phyloP scores from a whole-genome alignment of 2,888 invertebrate genomes.

The Thyatira batis region DNA sequence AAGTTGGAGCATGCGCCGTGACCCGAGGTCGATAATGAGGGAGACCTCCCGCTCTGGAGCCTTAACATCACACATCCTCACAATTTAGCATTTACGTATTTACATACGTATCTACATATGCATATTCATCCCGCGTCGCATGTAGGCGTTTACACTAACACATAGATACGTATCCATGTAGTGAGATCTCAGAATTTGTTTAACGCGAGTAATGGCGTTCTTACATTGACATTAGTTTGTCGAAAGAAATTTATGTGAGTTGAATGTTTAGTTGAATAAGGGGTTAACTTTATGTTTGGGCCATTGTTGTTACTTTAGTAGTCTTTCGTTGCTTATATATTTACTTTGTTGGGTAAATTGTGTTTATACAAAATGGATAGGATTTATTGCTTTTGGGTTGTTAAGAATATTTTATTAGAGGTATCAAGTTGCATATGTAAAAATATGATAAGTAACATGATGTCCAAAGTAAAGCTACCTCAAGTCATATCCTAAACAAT shows the following conservation, averaged over 20 bases:
- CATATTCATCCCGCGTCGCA: constrained; percentile 71
- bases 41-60: constrained; percentile 75
- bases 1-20: constrained; percentile 80
- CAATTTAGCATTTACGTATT: constrained; percentile 79
- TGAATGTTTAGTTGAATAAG: constrained; percentile 78
- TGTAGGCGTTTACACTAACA: constrained; percentile 26
- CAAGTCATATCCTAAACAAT: too few species aligned
- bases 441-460: not conserved
- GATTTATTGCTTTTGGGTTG: constrained; percentile 31
- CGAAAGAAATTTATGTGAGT: constrained; percentile 80
- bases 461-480: too few species aligned
- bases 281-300: constrained; percentile 74
- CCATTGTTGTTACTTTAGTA: constrained; percentile 57
- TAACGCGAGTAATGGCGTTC: constrained; percentile 76
- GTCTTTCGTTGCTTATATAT: constrained; percentile 43
- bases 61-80: constrained; percentile 80
- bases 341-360: constrained; percentile 49
- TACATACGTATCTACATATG: constrained; percentile 79
- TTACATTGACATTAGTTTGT: constrained; percentile 82
- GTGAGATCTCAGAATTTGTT: constrained; percentile 75
- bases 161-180: constrained; percentile 34
- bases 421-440: not conserved
- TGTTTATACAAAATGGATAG: constrained; percentile 34
- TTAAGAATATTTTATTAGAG: not conserved
- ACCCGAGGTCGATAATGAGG: constrained; percentile 83